Evolutionary conservation across 2,113 vertebrate genomes (phyloP).

Genomic region (Gulo gulo): DNA sequence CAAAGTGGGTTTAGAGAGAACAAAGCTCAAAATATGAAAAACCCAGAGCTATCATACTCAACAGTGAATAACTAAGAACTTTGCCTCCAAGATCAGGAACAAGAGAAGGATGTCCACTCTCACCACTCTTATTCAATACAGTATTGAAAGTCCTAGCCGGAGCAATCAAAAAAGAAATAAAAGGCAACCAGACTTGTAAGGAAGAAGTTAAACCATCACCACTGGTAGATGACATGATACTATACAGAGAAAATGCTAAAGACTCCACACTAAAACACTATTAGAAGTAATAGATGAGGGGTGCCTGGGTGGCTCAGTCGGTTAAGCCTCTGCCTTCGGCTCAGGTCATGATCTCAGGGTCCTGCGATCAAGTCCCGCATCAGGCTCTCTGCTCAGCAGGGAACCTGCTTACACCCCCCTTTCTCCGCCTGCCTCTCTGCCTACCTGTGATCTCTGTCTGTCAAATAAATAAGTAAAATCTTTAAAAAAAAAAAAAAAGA

Average conservation of each 20-base stretch:
- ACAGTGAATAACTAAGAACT: not conserved
- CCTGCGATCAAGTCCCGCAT: no score
- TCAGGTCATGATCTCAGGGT: no score
- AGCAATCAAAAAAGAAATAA: not conserved
- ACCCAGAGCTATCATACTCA: no score
- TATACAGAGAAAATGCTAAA: not conserved
- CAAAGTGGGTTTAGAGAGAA: not conserved
- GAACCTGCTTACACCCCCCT: no score
- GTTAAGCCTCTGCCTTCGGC: no score
- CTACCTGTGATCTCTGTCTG: no score
- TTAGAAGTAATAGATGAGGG: not conserved
- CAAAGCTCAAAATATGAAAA: not conserved
- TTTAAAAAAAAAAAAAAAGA: no score
- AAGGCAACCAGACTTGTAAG: not conserved
- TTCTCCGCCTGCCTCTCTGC: no score
- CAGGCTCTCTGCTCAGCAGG: no score
- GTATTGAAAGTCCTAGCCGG: not conserved
- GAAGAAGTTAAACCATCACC: not conserved
- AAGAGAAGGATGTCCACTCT: not conserved
- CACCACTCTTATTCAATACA: not conserved
- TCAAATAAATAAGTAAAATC: no score
- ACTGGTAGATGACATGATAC: not conserved
- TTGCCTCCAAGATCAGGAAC: not conserved
- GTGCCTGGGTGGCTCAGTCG: no score
- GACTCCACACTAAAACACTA: not conserved